phyloP scores from a whole-genome alignment of 35 echinoderm and acorn worm species.

The Heliocidaris erythrogramma region DNA sequence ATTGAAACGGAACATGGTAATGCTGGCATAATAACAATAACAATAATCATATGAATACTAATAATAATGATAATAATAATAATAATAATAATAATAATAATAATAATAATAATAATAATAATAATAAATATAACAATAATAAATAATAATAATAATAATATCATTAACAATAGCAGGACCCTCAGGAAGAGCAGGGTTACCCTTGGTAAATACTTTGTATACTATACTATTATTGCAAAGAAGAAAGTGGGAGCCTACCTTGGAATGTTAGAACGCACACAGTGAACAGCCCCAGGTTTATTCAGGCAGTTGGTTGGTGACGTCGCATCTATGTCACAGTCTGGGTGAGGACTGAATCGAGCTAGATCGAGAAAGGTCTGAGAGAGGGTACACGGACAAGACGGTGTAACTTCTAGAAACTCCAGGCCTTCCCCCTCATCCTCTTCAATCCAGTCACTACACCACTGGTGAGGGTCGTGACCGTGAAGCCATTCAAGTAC shows the following conservation, averaged over 20 bases:
- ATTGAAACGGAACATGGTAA: no score
- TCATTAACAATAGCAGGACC: no score
- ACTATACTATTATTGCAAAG: no score
- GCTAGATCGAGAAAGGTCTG: background rate
- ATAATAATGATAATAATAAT: no score
- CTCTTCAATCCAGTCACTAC: background rate
- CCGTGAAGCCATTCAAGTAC: slow-evolving; percentile 1
- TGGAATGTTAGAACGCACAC: background rate
- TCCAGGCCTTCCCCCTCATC: background rate
- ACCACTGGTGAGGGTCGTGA: background rate
- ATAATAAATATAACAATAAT: no score
- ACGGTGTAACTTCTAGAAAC: background rate
- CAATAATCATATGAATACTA: no score
- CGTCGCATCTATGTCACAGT: background rate
- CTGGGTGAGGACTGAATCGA: slow-evolving; percentile 18
- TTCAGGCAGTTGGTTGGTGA: background rate
- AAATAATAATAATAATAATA: no score
- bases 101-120: no score
- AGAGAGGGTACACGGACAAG: slow-evolving; percentile 7
- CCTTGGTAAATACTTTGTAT: no score
- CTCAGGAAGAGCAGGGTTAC: no score
- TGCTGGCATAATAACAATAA: no score
- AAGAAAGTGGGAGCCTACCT: background rate
- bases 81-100: no score
- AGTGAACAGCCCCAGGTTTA: slow-evolving; percentile 28